Evolutionary conservation across 2,113 vertebrate species (phyloP), one percentile per base, ranked within the genome.

Genomic region (Phrynosoma platyrhinos): DNA sequence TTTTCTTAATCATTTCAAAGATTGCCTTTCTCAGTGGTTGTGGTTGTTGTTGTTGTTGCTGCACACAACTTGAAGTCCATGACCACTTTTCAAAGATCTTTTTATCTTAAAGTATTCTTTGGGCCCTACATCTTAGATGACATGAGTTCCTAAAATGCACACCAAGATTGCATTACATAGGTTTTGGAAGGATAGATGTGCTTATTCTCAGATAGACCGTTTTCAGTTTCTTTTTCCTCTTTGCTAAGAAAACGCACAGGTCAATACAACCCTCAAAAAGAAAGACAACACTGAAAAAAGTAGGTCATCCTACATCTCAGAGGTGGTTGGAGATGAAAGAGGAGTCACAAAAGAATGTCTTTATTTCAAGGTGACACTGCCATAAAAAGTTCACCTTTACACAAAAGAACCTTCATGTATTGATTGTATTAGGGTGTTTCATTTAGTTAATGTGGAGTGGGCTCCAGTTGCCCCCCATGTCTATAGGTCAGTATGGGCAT

Each of bases 251-350:
- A 93, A 23, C 6, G 62, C 6, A 8, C 4, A 0, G 21, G 77
- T 10, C 66, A 53, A 20, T 23, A 10, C 20, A 69, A 36, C 55
- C 69, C 76, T 36, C 18, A 55, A 13, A 74, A 42, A 87, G 47
- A 62, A 1, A 47, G 58, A 62, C 64, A 42, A 53, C 86, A 9
- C 12, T 64, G 20, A 23, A 72, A 32, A 74, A 86, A 84, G 47
- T 2, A 84, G 74, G 75, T 85, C 53, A 85, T 88, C 87, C 74
- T 78, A 91, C 79, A 86, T 10, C 42, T 74, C 68, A 18, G 75
- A 90, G 78, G 90, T 74, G 72, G 40, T 86, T 88, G n/a, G 9
- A 47, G 76, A 83, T 85, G 68, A 84, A 77, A 84, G 75, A 68
- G 64, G 66, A 88, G 42, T 62, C 21, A 55, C 18, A 27, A 74